Base-by-base conservation (phyloP, 2,888 invertebrate genomes). In the Athalia cordata region DNA sequence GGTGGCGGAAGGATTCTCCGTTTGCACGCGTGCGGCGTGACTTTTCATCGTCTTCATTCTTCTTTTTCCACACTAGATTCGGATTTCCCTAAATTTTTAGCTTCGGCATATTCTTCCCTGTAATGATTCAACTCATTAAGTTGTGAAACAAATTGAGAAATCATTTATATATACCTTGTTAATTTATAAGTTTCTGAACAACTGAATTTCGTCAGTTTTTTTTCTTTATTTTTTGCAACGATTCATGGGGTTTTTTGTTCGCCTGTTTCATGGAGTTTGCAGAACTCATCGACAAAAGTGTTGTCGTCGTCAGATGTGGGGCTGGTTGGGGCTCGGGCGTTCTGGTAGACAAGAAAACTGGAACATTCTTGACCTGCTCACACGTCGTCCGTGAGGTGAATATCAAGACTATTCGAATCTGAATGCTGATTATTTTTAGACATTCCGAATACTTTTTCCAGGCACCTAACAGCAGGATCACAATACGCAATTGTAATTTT, bases 291-390 rank as follows among this genome's bases (percentile, higher is more conserved):
- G 93, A 93, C 85, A 86, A 86, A 45, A 91, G 91, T 70, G 91
- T 93, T 29, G 91, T 93, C 79, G 86, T 93, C 80, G 92, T 94
- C 43, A 91, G 92, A 0, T 93, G 93, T 85, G 94, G 93, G 1
- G 81, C 85, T 45, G 91, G 91, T 81, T 93, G 94, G 93, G 94
- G 94, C 74, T 92, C 93, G 5, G 93, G 93, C 57, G 90, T 93
- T 77, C 86, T 93, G 61, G 90, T 93, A 3, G 90, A 91, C 43
- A 84, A 85, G 61, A 80, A 83, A 43, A 85, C 86, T 43, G 93
- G 93, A 0, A 91, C 91, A 82, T 90, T 93, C 72, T 86, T 93
- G 82, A 94, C 94, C 0, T 94, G 93, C 87, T 91, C 94, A 0
- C 94, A 94, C 85, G 93, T 94, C 78, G 92, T 94, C 79, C 90